Percentiles rank a stretch among this genome's conserved stretches.
phyloP scores from a whole-genome alignment of 30 jellyfish, hydroid and myxozoan genomes.

The Pseudorhiza aurosa region DNA sequence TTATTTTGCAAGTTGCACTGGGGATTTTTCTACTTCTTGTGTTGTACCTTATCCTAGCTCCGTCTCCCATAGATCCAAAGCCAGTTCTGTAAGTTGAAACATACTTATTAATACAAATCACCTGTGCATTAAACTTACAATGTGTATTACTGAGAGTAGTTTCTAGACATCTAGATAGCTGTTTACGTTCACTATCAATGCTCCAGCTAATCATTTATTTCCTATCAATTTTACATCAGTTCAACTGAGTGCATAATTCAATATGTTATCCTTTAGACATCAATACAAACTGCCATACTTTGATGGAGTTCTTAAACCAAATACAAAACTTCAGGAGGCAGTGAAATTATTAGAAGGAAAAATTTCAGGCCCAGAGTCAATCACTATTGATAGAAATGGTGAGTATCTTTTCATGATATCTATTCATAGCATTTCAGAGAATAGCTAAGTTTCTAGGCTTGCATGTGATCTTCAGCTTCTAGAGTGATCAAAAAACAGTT shows the following conservation, averaged over 20 bases:
- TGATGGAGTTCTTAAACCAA: slow-evolving; percentile 87
- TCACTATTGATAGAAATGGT: slow-evolving; percentile 82
- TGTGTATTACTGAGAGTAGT: no score
- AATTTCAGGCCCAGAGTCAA: slow-evolving; percentile 91
- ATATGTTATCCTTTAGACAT: slow-evolving; percentile 22
- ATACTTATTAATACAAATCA: no score
- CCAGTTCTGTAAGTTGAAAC: slow-evolving; percentile 47
- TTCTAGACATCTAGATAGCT: no score
- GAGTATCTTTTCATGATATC: background rate
- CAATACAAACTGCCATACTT: slow-evolving; percentile 73
- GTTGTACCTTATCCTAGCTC: slow-evolving; percentile 70
- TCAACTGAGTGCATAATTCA: no score
- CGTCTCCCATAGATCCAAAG: slow-evolving; percentile 90
- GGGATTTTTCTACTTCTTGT: slow-evolving; percentile 41
- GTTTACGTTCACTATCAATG: no score
- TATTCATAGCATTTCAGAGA: background rate
- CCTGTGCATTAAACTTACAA: no score
- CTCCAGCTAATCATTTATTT: background rate
- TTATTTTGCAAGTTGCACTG: slow-evolving; percentile 25
- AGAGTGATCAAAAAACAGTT: no score
- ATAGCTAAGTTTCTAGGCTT: background rate
- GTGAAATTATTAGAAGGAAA: slow-evolving; percentile 75
- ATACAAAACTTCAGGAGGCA: slow-evolving; percentile 75
- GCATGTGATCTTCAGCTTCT: background rate
- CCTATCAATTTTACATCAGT: background rate